These are phyloP conservation scores for Pseudopipra pipra DNA, from an alignment of 2,113 vertebrate genomes.

Conservation along the genomic window DNA sequence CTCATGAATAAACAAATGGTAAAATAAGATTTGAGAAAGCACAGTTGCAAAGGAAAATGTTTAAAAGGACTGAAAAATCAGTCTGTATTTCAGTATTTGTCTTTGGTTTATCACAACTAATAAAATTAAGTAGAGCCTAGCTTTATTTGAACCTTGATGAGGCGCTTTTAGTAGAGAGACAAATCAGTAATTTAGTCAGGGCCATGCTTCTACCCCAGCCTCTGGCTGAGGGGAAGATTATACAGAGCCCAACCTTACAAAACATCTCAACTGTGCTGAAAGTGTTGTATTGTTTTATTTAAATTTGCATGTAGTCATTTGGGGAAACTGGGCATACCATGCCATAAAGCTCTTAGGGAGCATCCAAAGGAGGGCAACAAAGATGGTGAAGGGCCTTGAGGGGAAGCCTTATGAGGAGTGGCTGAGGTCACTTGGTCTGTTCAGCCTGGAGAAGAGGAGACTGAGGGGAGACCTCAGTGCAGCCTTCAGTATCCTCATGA, in stretches of 20 bases:
- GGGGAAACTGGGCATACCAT: not conserved
- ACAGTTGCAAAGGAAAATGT: not conserved
- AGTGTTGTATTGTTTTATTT: not conserved
- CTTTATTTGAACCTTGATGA: not conserved
- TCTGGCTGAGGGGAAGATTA: not conserved
- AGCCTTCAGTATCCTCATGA: not conserved
- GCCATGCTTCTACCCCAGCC: not conserved
- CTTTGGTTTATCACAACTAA: not conserved
- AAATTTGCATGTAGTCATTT: not conserved
- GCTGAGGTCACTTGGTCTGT: not conserved
- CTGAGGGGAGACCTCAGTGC: not conserved
- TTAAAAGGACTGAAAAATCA: not conserved
- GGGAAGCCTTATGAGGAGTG: accelerated
- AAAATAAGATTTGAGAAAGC: not conserved
- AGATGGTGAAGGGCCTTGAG: not conserved
- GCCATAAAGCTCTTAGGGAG: not conserved
- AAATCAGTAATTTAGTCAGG: not conserved
- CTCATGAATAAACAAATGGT: not conserved
- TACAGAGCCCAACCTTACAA: not conserved
- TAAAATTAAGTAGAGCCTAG: not conserved
- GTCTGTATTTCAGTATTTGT: not conserved
- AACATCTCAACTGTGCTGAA: not conserved
- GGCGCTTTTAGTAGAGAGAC: not conserved
- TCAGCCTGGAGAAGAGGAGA: not conserved
- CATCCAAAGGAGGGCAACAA: not conserved